A percentile compares a stretch with the other conserved stretches of the same genome.
phyloP scores from a whole-genome alignment of 1,140 invertebrate genomes.

The Thaumetopoea pityocampa region DNA sequence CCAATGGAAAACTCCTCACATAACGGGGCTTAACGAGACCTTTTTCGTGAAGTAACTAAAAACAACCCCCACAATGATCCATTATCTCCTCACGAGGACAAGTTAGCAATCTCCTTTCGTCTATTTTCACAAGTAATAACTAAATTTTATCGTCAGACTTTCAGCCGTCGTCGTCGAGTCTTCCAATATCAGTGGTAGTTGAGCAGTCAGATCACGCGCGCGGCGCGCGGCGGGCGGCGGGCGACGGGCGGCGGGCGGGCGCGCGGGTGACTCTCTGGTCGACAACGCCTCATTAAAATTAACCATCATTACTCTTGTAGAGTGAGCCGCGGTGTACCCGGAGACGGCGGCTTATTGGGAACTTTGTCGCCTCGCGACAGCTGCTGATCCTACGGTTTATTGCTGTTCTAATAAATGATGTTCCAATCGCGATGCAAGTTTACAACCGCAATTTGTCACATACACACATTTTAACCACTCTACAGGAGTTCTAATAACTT shows the following conservation, averaged over 20 bases:
- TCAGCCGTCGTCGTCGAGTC: slow-evolving; percentile 52
- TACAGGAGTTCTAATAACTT: no score
- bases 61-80: slow-evolving; percentile 69
- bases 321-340: slow-evolving; percentile 50
- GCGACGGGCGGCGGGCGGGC: slow-evolving; percentile 21
- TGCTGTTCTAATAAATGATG: slow-evolving; percentile 59
- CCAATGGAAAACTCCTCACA: slow-evolving; percentile 62
- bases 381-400: slow-evolving; percentile 61
- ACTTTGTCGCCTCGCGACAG: slow-evolving; percentile 50
- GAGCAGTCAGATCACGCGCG: slow-evolving; percentile 58
- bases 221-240: slow-evolving; percentile 26
- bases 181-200: slow-evolving; percentile 65
- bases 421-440: slow-evolving; percentile 19
- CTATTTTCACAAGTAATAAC: slow-evolving; percentile 76
- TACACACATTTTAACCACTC: no score
- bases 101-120: slow-evolving; percentile 75
- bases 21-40: slow-evolving; percentile 63
- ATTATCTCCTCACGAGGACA: slow-evolving; percentile 73
- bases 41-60: slow-evolving; percentile 65
- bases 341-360: slow-evolving; percentile 61
- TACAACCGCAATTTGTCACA: slow-evolving; percentile 22
- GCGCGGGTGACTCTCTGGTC: slow-evolving; percentile 42
- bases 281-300: slow-evolving; percentile 73
- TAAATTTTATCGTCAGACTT: slow-evolving; percentile 74
- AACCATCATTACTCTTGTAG: slow-evolving; percentile 73